Evolutionary conservation across 2,113 vertebrate genomes (phyloP), one percentile per base, ranked within the genome.

Genomic region (Chloroceryle aenea): DNA sequence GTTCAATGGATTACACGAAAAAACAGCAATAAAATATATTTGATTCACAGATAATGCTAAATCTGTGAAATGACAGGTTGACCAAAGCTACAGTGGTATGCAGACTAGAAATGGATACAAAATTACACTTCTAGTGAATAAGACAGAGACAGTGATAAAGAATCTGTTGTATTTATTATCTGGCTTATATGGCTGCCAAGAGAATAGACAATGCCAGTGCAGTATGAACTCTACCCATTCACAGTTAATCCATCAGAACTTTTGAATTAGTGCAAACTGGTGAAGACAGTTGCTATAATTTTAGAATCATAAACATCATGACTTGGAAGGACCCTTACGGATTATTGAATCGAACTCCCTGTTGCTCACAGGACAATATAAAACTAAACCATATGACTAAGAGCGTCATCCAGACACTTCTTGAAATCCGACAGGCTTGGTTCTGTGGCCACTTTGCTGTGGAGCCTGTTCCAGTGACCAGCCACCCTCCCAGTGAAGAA

Each of bases 391-490:
- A 14, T 36, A 71, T 9, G 5, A 63, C 10, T 32, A 67, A 71
- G 14, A n/a, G 14, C 2, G 5, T 53, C 2, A 2, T 61, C 19
- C 45, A 68, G 69, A 47, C 0, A 2, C 12, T n/a, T 15, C 47
- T 25, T 68, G 61, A 75, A 71, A 22, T 58, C 45, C 61, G 29
- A 6, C 5, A 50, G 12, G 19, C 14, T 38, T 53, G 19, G 4
- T 91, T 40, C 17, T 2, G 1, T 43, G 55, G 32, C 6, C 6
- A 29, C 52, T 53, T 53, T 22, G 22, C 52, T 40, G 7, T 9
- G 10, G 6, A 74, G 5, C 4, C 3, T 69, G 9, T 55, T 69
- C 23, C 14, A 29, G 11, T 43, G n/a, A 48, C 6, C 0, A 0
- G 47, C n/a, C 21, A 15, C 16, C 6, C 2, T 80, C 2, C 59